Evolutionary conservation across 2,113 vertebrate species (phyloP).

Genomic region (Mormoops blainvillei): DNA sequence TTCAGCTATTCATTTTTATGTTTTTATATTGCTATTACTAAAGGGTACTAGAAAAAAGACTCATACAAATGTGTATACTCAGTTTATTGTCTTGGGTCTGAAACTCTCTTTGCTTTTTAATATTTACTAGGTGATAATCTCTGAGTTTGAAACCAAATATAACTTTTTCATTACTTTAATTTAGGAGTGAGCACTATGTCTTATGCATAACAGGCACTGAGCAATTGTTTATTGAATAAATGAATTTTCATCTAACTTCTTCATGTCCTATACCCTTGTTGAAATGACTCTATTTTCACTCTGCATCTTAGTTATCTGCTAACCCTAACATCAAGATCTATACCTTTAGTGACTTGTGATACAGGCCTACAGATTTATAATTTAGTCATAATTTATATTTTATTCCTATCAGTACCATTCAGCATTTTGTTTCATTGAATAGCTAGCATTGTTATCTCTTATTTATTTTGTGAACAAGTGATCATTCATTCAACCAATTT

Average conservation of each 20-base stretch:
- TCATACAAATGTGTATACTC: background rate
- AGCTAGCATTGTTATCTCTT: background rate
- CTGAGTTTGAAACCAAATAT: background rate
- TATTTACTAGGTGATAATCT: background rate
- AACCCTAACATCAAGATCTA: background rate
- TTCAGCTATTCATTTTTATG: background rate
- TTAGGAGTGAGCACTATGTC: background rate
- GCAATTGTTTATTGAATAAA: background rate
- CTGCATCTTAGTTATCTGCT: background rate
- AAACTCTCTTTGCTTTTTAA: background rate
- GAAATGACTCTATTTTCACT: slow-evolving; percentile 2
- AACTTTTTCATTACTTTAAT: background rate
- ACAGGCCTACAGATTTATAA: background rate
- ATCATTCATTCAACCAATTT: background rate
- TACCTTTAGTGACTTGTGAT: background rate
- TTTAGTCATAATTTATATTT: slow-evolving; percentile 20
- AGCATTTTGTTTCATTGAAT: background rate
- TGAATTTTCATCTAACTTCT: background rate
- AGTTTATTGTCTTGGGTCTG: background rate
- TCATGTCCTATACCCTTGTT: background rate
- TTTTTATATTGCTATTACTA: background rate
- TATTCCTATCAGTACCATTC: background rate
- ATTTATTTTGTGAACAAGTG: background rate
- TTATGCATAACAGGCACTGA: background rate
- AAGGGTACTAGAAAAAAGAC: background rate